Base-by-base conservation (phyloP, 2,113 vertebrate genomes). In the Neotoma lepida region DNA sequence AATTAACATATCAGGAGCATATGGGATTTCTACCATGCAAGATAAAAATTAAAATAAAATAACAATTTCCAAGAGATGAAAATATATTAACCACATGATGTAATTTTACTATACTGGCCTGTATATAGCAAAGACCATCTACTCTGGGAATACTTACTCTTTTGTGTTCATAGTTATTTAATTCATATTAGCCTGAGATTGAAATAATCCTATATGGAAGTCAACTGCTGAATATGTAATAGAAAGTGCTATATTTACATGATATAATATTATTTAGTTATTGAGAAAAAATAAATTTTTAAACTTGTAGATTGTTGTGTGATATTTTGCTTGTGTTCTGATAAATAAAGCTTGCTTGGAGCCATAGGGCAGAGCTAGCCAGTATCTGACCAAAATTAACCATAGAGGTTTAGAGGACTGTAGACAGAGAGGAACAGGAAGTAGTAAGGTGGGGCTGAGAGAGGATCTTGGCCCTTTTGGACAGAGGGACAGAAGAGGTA, bases 11-110 rank as follows among this genome's bases (percentile, higher is more conserved):
- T 51, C 93, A 95, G 49, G 1, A 68, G 14, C 44, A 80, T 87
- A 39, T 93, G 54, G 3, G 35, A 96, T 97, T 91, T 96, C 68
- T 18, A 95, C 61, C 39, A 92, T 93, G 86, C 41, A 94, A 54
- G 76, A 96, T 88, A 95, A 64, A 94, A 96, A 96, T 93, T 70
- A 30, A 95, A 56, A 77, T 28, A 82, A 13, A n/a, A 56, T 54
- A 81, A 39, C 17, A 1, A 35, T 35, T 54, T 78, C 76, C 54
- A 78, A 78, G 30, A 4, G 30, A 46, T 51, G 33, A 56, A 51
- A 56, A n/a, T 6, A 56, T 20, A 26, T 14, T 5, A n/a, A 26
- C 35, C 4, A 12, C 2, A 56, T n/a, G 51, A 80, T 24, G 2
- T 9, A 80, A 10, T 2, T 80, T 13, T 24, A n/a, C 6, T 22